Evolutionary conservation across 2,113 vertebrate species (phyloP).

Genomic region (Melanocharis versteri): DNA sequence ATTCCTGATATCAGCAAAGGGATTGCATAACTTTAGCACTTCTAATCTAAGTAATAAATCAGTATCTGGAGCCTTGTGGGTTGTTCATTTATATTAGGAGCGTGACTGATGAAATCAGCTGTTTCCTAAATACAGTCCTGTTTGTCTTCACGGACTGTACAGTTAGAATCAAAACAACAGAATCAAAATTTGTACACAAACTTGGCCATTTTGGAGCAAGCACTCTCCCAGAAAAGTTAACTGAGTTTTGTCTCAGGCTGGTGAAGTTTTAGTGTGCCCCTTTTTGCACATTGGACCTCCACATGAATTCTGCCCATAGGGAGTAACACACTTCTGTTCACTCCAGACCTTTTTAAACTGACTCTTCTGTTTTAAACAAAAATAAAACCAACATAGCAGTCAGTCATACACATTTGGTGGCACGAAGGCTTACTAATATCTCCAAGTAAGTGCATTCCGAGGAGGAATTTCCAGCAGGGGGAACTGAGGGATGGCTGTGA

Average conservation of each 20-base stretch:
- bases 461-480: neutral
- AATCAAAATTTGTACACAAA: neutral
- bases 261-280: neutral
- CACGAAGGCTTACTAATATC: neutral
- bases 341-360: neutral
- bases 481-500: neutral
- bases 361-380: neutral
- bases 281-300: neutral
- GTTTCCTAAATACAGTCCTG: neutral
- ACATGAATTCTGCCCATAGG: neutral
- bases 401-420: neutral
- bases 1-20: neutral
- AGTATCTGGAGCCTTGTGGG: neutral
- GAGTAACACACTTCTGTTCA: neutral
- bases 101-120: neutral
- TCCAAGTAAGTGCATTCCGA: neutral
- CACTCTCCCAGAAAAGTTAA: neutral
- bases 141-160: neutral
- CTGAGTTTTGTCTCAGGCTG: neutral
- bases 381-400: neutral
- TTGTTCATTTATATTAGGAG: neutral
- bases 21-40: neutral
- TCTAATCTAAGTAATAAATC: slow-evolving; percentile 13
- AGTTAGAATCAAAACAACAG: neutral
- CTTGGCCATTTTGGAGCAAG: neutral